Base-by-base conservation (phyloP, 1,140 invertebrate species). In the Eurytemora carolleeae region DNA sequence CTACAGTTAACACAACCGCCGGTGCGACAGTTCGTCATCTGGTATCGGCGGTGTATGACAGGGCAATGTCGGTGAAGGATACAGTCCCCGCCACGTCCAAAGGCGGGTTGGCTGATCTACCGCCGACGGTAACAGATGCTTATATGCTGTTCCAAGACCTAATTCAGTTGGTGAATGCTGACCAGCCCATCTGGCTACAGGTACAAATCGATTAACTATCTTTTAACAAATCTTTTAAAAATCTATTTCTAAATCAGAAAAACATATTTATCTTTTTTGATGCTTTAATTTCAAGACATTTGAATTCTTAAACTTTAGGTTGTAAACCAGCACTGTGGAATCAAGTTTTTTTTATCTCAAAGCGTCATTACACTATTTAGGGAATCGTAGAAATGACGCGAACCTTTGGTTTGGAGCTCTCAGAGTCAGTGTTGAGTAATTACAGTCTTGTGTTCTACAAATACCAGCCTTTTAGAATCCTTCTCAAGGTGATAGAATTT, bases 111-210 rank as follows among this genome's bases (percentile, higher is more conserved):
- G 83, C 85, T 7, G 31, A 44, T 63, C 76, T 95, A 24, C 78
- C 83, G 63, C 83, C 87, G 0, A 90, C 87, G 77, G 92, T 91
- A 59, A 82, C 84, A 3, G 94, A 98, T 79, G 93, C 91, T 2
- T 98, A 87, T 73, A 76, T 95, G 52, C 80, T 98, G 72, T 89
- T 98, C 73, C 91, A 95, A 82, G 94, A 98, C 76, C 80, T 98
- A 65, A 91, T 96, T 55, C 87, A 93, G 69, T 73, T 98, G 59
- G 88, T 98, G 1, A 95, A 97, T 75, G 90, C 87, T 3, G 94
- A 98, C 73, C 85, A 92, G 69, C 89, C 93, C 0, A 83, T 82
- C 66, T 98, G 93, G 93, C 74, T 44, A 44, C 31, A 44, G 31
- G 31, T 44, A 44, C n/a, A n/a, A n/a, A n/a, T n/a, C n/a, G n/a